phyloP scores from a whole-genome alignment of 1,140 invertebrate genomes.

The Drosophila setifemur region DNA sequence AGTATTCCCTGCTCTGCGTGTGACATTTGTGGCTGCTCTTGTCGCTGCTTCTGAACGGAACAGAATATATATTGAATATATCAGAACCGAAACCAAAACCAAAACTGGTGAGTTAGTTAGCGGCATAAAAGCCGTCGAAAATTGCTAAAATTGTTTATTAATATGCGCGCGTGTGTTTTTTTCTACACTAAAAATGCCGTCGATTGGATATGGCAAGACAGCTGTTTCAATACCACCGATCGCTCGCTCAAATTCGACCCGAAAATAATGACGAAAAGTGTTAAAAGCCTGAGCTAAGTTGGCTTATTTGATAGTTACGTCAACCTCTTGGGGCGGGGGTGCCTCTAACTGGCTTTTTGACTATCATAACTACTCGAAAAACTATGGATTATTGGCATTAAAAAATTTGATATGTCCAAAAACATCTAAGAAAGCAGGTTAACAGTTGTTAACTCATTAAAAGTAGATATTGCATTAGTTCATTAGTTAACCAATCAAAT shows the following conservation, averaged over 20 bases:
- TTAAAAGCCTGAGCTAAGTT: slow-evolving; percentile 6
- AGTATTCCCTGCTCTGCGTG: not conserved
- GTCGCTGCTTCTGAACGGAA: too few species aligned
- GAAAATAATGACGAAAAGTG: slow-evolving; percentile 20
- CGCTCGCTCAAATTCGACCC: not conserved
- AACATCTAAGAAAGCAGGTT: too few species aligned
- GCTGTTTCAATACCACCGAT: slow-evolving; percentile 51
- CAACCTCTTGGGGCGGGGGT: slow-evolving; percentile 21
- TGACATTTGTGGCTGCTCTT: too few species aligned
- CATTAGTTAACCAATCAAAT: too few species aligned
- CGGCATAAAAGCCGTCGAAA: not conserved
- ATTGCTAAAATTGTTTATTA: slow-evolving; percentile 20
- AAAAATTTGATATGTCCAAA: too few species aligned
- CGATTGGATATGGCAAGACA: slow-evolving; percentile 42
- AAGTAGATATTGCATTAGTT: too few species aligned
- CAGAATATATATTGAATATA: too few species aligned
- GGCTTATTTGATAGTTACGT: slow-evolving; percentile 42
- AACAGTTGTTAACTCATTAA: too few species aligned
- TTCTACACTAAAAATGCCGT: slow-evolving; percentile 20
- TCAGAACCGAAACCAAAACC: too few species aligned
- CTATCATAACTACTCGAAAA: not conserved
- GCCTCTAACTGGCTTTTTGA: not conserved
- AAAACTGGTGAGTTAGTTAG: not conserved
- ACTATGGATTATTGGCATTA: too few species aligned
- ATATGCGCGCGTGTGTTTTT: slow-evolving; percentile 30